phyloP scores from a whole-genome alignment of 2,888 invertebrate genomes.

The Nezara viridula region DNA sequence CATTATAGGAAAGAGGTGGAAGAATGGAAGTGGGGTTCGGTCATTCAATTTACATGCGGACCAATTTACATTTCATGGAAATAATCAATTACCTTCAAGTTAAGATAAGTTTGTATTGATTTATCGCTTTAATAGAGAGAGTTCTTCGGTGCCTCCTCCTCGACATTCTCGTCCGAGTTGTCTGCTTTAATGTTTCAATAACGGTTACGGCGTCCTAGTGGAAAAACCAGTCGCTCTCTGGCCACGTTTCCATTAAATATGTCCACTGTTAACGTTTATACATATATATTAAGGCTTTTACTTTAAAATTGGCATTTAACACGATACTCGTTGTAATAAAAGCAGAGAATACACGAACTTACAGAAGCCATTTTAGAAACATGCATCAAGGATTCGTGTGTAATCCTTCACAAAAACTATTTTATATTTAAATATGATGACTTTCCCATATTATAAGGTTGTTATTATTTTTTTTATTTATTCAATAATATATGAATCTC shows the following conservation, averaged over 20 bases:
- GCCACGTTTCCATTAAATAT: background rate
- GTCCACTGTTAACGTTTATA: background rate
- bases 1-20: background rate
- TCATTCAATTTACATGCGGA: slow-evolving; percentile 56
- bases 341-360: too few species aligned
- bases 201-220: background rate
- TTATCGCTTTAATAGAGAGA: slow-evolving; percentile 33
- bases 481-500: too few species aligned
- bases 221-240: slow-evolving; percentile 10
- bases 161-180: background rate
- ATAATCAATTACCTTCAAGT: slow-evolving; percentile 54
- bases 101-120: slow-evolving; percentile 54
- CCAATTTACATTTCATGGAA: slow-evolving; percentile 55
- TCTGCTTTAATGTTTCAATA: slow-evolving; percentile 11
- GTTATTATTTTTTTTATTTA: too few species aligned
- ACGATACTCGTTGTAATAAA: background rate
- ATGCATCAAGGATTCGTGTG: too few species aligned
- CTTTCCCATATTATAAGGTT: too few species aligned
- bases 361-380: too few species aligned
- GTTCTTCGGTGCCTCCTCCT: background rate
- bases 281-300: background rate
- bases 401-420: too few species aligned
- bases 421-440: too few species aligned
- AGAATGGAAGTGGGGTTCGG: background rate
- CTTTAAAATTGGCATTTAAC: background rate